A percentile compares a stretch with the other conserved stretches of the same genome.
Evolutionary conservation across 2,113 vertebrate species (phyloP).

Genomic region (Monarcha castaneiventris): DNA sequence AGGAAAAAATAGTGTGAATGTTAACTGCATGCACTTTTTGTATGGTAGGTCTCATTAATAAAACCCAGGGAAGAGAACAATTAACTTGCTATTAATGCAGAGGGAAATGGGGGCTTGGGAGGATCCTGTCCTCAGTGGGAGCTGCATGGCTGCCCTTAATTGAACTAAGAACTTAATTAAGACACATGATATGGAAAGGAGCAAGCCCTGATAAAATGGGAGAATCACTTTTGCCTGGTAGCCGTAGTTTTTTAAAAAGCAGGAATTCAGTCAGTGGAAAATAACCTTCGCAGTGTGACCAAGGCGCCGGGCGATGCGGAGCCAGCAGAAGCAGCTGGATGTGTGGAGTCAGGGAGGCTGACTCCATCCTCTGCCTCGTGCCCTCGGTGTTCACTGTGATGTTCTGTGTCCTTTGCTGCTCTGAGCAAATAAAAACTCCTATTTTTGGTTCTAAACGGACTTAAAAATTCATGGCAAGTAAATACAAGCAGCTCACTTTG

Average conservation of each 20-base stretch:
- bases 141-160: fast-evolving
- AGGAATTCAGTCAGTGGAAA: not conserved
- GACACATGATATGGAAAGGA: fast-evolving
- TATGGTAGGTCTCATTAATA: not conserved
- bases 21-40: not conserved
- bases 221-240: fast-evolving
- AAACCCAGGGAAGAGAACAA: not conserved
- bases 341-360: not conserved
- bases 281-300: not conserved
- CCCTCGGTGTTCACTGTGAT: fast-evolving
- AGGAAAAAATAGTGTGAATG: fast-evolving
- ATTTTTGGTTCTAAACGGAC: not conserved
- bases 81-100: not conserved
- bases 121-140: not conserved
- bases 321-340: not conserved
- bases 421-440: not conserved
- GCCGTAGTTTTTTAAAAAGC: fast-evolving
- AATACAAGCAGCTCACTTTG: not conserved
- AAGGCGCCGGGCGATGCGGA: fast-evolving
- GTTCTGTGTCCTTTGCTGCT: not conserved
- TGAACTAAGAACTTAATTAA: not conserved
- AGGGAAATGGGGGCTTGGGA: not conserved
- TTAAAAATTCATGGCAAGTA: not conserved
- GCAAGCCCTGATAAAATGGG: not conserved
- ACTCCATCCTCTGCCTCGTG: not conserved